Evolutionary conservation across 2,888 invertebrate species (phyloP).

Genomic region (Conus canariensis): DNA sequence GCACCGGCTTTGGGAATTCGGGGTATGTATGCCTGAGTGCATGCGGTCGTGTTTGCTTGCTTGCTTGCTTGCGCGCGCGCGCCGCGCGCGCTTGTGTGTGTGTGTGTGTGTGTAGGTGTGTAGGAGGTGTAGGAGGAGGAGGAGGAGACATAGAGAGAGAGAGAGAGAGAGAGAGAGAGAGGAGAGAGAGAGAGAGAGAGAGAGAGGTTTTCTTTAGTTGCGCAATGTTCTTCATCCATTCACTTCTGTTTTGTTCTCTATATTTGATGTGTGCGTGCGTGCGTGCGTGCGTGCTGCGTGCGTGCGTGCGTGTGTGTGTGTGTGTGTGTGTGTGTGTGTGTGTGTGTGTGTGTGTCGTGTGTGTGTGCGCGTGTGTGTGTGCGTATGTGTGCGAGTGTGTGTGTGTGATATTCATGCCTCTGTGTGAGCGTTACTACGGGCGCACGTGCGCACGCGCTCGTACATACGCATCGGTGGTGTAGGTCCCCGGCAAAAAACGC

Average conservation of each 20-base stretch:
- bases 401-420: neutral
- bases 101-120: conserved; percentile 6
- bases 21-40: neutral
- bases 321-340: too few species aligned
- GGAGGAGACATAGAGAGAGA: neutral
- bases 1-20: neutral
- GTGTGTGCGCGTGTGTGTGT: neutral
- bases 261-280: neutral
- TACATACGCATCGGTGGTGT: neutral
- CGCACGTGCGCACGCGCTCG: neutral
- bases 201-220: neutral
- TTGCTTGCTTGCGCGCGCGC: neutral
- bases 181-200: neutral
- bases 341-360: neutral
- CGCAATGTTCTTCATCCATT: too few species aligned
- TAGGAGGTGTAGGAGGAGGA: neutral
- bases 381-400: neutral
- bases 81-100: neutral
- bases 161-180: neutral
- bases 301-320: neutral
- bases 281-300: neutral
- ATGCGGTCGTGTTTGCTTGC: neutral
- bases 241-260: too few species aligned
- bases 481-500: too few species aligned
- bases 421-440: neutral